phyloP scores from a whole-genome alignment of 2,797 vertebrate genomes.

The Microctenopoma steveboyesi region DNA sequence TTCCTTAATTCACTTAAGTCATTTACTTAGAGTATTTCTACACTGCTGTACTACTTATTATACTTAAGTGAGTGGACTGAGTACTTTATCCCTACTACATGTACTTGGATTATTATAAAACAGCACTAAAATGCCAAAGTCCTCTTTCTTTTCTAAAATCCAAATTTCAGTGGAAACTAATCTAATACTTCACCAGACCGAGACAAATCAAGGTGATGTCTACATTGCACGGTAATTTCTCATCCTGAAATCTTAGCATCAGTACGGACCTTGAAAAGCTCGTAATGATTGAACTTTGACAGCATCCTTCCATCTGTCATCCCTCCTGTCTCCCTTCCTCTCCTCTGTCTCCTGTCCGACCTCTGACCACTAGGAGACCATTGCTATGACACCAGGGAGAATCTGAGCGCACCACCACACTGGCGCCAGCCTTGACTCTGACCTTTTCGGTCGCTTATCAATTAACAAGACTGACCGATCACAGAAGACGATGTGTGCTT shows the following conservation, averaged over 20 bases:
- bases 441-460: slow-evolving; percentile 70
- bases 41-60: too few relatives aligned
- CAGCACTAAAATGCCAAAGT: too few relatives aligned
- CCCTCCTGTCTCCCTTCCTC: background rate
- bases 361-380: slow-evolving; percentile 50
- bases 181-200: too few relatives aligned
- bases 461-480: slow-evolving; percentile 74
- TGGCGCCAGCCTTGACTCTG: slow-evolving; percentile 55
- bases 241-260: background rate
- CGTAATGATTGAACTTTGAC: background rate
- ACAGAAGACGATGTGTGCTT: slow-evolving; percentile 65
- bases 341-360: slow-evolving; percentile 27
- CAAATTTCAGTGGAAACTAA: too few relatives aligned
- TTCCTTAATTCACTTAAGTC: too few relatives aligned
- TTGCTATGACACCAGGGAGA: slow-evolving; percentile 36
- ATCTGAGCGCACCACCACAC: background rate
- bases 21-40: too few relatives aligned
- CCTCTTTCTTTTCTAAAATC: too few relatives aligned
- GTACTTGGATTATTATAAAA: too few relatives aligned
- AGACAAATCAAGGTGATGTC: too few relatives aligned
- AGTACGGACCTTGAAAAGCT: background rate
- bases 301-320: slow-evolving; percentile 3
- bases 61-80: too few relatives aligned
- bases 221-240: too few relatives aligned
- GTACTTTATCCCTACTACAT: too few relatives aligned